Conservation (phyloP, 2,113 vertebrate species). For the Haemorhous mexicanus region DNA sequence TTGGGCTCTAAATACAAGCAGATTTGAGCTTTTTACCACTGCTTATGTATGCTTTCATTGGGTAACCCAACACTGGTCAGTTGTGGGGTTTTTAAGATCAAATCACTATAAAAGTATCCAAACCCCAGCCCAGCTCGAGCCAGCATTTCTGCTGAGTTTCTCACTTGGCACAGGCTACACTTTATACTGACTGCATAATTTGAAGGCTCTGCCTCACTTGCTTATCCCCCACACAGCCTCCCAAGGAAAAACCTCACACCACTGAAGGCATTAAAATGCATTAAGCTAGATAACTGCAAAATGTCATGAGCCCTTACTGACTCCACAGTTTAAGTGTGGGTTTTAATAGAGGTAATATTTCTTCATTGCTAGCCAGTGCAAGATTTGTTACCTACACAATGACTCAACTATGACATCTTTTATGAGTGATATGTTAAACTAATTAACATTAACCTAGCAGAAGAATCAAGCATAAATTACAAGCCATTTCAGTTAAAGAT, state of each 20-base stretch:
- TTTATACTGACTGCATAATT: neutral
- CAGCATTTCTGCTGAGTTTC: neutral
- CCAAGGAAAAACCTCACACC: neutral
- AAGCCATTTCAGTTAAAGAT: neutral
- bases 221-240: neutral
- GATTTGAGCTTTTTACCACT: neutral
- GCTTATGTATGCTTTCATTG: neutral
- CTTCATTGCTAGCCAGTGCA: slow-evolving; percentile 31
- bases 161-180: neutral
- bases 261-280: slow-evolving; percentile 30
- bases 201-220: neutral
- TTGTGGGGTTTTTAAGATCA: neutral
- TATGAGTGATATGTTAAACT: slow-evolving; percentile 51
- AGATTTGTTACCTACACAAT: slow-evolving; percentile 52
- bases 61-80: neutral
- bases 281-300: slow-evolving; percentile 32
- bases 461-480: slow-evolving; percentile 40
- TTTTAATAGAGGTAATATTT: slow-evolving; percentile 55
- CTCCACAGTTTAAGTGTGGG: neutral
- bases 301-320: slow-evolving; percentile 1
- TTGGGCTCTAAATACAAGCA: neutral
- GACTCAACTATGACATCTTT: slow-evolving; percentile 45
- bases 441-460: slow-evolving; percentile 50
- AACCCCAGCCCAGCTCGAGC: neutral
- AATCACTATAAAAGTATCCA: fast-evolving